These are phyloP conservation scores for Unio delphinus DNA, from an alignment of 2,888 invertebrate species.

Conservation along the genomic window DNA sequence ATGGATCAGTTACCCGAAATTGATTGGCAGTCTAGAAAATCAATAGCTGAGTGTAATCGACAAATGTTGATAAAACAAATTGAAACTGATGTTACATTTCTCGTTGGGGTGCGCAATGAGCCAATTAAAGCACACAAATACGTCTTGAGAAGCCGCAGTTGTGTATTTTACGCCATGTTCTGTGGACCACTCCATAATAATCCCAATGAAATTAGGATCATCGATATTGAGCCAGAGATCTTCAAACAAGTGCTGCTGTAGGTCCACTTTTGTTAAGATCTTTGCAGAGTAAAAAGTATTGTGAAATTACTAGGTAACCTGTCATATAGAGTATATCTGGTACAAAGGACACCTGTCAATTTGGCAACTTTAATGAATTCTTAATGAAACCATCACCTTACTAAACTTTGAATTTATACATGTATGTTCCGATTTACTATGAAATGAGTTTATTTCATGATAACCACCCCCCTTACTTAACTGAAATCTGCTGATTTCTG, in stretches of 20 bases:
- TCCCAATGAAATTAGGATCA: constrained; percentile 28
- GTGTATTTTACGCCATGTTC: constrained; percentile 46
- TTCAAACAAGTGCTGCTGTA: constrained; percentile 41
- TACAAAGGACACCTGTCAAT: too few relatives aligned
- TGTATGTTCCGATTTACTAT: too few relatives aligned
- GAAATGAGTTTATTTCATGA: too few relatives aligned
- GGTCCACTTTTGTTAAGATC: constrained; percentile 8
- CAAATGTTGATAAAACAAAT: constrained; percentile 38
- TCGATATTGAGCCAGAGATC: constrained; percentile 36
- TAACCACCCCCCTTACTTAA: too few relatives aligned
- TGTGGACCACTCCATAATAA: constrained; percentile 24
- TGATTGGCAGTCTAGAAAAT: constrained; percentile 42
- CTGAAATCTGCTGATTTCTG: too few relatives aligned
- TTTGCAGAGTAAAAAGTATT: too few relatives aligned
- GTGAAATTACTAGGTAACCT: too few relatives aligned
- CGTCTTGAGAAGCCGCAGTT: constrained; percentile 43
- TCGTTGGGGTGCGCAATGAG: constrained; percentile 24
- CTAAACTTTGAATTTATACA: too few relatives aligned
- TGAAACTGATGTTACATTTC: constrained; percentile 40
- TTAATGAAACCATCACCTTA: too few relatives aligned
- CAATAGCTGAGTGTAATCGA: constrained; percentile 35
- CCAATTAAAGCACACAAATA: constrained; percentile 39
- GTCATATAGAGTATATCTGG: too few relatives aligned
- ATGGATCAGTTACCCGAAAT: constrained; percentile 12
- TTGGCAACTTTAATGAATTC: too few relatives aligned